Evolutionary conservation across 2,797 vertebrate genomes (phyloP).

Genomic region (Holocentrus rufus): DNA sequence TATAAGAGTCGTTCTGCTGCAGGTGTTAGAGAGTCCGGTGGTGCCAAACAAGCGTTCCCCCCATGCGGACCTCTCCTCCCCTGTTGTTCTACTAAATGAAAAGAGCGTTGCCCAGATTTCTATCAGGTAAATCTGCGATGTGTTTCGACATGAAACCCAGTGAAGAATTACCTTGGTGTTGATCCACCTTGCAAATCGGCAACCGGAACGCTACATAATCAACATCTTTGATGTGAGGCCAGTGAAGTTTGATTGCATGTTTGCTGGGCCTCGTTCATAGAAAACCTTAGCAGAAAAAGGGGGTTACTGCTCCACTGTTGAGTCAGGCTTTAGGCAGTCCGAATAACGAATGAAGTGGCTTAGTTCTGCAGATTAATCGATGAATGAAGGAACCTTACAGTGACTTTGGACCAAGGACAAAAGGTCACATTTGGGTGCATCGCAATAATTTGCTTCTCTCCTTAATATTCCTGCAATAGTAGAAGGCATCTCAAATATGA

Average conservation of each 20-base stretch:
- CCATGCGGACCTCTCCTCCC: slow-evolving; percentile 31
- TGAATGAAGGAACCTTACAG: slow-evolving; percentile 1
- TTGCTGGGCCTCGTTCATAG: slow-evolving; percentile 22
- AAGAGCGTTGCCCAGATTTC: slow-evolving; percentile 49
- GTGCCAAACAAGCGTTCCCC: slow-evolving; percentile 54
- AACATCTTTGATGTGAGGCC: slow-evolving; percentile 60
- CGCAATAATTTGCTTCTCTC: neutral
- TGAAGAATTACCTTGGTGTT: slow-evolving; percentile 33
- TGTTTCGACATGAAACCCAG: slow-evolving; percentile 51
- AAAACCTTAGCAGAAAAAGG: neutral
- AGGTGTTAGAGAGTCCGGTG: slow-evolving; percentile 71
- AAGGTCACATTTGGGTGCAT: neutral
- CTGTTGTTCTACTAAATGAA: slow-evolving; percentile 36
- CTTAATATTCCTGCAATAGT: neutral
- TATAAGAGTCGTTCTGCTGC: slow-evolving; percentile 56
- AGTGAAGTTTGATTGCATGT: slow-evolving; percentile 53
- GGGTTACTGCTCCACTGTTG: neutral
- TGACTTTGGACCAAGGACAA: neutral
- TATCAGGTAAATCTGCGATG: slow-evolving; percentile 42
- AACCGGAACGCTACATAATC: slow-evolving; percentile 50
- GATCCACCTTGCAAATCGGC: slow-evolving; percentile 47
- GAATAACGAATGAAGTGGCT: neutral
- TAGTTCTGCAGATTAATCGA: neutral
- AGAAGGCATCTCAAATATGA: neutral
- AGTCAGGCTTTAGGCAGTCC: slow-evolving; percentile 2